Percentiles rank a stretch among this genome's conserved stretches.
phyloP scores from a whole-genome alignment of 2,888 invertebrate species.

The Eucera pruinosa region DNA sequence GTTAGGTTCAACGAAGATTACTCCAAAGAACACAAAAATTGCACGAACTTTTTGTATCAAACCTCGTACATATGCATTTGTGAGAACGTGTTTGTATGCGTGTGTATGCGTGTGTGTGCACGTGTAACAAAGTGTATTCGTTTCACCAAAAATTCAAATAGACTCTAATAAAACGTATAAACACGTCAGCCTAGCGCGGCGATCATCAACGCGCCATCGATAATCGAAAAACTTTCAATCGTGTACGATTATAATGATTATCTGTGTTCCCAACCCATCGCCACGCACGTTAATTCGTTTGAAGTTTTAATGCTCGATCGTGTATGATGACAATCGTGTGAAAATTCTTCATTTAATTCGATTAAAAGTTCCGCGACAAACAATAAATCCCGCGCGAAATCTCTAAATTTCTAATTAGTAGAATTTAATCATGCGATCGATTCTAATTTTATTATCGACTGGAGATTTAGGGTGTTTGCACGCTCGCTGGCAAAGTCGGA shows the following conservation, averaged over 20 bases:
- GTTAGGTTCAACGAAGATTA: too few relatives aligned
- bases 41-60: too few relatives aligned
- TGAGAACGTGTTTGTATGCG: conserved; percentile 13
- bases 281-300: conserved; percentile 34
- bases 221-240: conserved; percentile 63
- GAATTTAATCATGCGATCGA: conserved; percentile 53
- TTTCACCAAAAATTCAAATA: conserved; percentile 54
- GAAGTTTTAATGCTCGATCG: neutral
- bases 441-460: conserved; percentile 42
- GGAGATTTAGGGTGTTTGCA: too few relatives aligned
- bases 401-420: conserved; percentile 37
- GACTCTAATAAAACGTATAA: conserved; percentile 72
- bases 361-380: too few relatives aligned
- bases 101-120: conserved; percentile 2
- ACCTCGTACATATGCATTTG: conserved; percentile 38
- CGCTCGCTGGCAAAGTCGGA: too few relatives aligned
- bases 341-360: too few relatives aligned
- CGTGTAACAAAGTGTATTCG: conserved; percentile 8
- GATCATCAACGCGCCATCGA: conserved; percentile 48
- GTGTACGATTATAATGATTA: conserved; percentile 25
- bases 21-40: too few relatives aligned
- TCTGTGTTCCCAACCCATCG: conserved; percentile 52
- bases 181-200: conserved; percentile 61
- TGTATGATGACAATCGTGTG: too few relatives aligned
- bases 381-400: too few relatives aligned